Evolutionary conservation across 2,113 vertebrate species (phyloP), one percentile per base, ranked within the genome.

Genomic region (Corydoras maculifer): DNA sequence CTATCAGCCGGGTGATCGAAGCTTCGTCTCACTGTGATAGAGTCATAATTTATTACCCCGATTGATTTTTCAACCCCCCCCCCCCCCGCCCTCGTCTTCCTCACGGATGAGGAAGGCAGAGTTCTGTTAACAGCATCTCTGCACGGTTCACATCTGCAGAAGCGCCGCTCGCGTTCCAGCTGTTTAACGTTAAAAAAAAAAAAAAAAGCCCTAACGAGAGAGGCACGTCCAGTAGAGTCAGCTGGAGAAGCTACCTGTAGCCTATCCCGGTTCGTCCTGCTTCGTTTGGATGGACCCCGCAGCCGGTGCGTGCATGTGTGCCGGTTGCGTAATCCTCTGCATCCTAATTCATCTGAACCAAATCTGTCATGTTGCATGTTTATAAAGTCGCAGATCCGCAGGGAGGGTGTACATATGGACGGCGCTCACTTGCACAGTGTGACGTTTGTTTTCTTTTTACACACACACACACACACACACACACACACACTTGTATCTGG

Each of bases 401-500:
- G 1, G 60, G 64, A 55, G 5, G 13, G 13, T n/a, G 8, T 31
- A 55, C 30, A 67, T 58, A 31, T 9, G n/a, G 54, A 50, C 8
- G 9, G 50, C 2, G 4, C 43, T 53, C 35, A 30, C 65, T 64
- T 14, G 54, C 55, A 14, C 65, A 74, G 14, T 13, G 5, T 18
- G 32, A 14, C 51, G 15, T 57, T 32, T 60, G 60, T 30, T 57
- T 18, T 18, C 15, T 73, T 30, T 18, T 53, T 9, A 68, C 18
- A 58, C 10, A 32, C 62, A 49, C 14, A 50, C 48, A 69, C 51
- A 67, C 8, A 31, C 67, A 53, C 15, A 61, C 43, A 58, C 31
- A 32, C 18, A 64, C 12, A 50, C 65, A 55, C 9, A 12, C 65
- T 66, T 58, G 69, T 75, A 66, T 71, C 74, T 73, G 69, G 53